Percentiles rank a stretch among this genome's conserved stretches.
Conservation (phyloP, 2,888 invertebrate species). For the Pollenia griseotomentosa region DNA sequence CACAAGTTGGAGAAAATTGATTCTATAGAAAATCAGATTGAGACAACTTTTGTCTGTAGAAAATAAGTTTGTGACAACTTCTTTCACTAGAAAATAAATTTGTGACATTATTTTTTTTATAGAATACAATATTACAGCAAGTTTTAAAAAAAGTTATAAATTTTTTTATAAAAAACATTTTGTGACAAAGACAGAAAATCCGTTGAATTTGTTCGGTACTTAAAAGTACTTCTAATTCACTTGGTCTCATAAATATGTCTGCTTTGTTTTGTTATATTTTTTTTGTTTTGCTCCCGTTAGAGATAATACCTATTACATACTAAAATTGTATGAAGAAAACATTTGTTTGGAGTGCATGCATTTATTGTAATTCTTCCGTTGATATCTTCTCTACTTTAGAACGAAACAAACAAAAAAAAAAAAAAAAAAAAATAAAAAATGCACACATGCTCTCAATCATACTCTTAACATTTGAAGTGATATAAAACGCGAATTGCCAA, state of each 20-base stretch:
- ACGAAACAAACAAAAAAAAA: neutral
- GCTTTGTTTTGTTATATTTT: neutral
- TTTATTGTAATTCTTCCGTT: slow-evolving; percentile 37
- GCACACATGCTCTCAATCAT: neutral
- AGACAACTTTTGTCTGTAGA: too few species aligned
- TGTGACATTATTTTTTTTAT: too few species aligned
- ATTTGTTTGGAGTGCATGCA: slow-evolving; percentile 2
- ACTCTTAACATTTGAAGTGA: neutral
- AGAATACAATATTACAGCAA: too few species aligned
- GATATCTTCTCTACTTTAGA: neutral
- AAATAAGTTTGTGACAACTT: too few species aligned
- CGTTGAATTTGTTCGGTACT: too few species aligned
- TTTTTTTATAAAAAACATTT: too few species aligned
- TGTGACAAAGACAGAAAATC: too few species aligned
- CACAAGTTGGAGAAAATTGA: too few species aligned
- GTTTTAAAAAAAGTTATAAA: too few species aligned
- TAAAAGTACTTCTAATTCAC: too few species aligned
- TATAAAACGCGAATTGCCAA: slow-evolving; percentile 55
- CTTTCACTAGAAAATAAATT: too few species aligned
- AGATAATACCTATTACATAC: neutral
- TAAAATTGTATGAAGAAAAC: slow-evolving; percentile 34
- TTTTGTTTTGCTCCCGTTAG: neutral
- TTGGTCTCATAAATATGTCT: neutral
- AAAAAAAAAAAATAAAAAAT: neutral
- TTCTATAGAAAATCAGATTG: too few species aligned